These are phyloP conservation scores for Chaetodon auriga DNA, from an alignment of 2,113 vertebrate genomes.

Conservation along the genomic window DNA sequence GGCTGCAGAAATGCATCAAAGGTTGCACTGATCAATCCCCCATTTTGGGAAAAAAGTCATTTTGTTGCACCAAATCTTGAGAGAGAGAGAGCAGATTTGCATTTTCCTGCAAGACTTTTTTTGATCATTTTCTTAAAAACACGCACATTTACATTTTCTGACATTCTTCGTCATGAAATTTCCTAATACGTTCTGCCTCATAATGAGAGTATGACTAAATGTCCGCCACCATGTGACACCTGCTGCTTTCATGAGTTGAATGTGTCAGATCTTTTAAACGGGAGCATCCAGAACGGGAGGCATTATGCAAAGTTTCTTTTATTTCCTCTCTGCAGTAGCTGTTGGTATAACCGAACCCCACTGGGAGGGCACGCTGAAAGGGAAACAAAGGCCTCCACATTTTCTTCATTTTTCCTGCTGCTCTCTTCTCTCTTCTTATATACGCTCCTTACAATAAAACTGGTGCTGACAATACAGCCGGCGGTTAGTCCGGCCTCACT, in stretches of 20 bases:
- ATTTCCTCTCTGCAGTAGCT: conserved; percentile 37
- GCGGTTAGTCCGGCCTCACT: conserved; percentile 14
- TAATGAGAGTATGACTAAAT: conserved; percentile 18
- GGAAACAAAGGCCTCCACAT: conserved; percentile 44
- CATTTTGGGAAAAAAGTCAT: background rate
- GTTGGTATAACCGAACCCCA: conserved; percentile 15
- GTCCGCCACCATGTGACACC: conserved; percentile 8
- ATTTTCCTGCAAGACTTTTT: background rate
- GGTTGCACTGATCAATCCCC: background rate
- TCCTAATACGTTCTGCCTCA: background rate
- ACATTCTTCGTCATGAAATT: background rate
- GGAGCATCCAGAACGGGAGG: conserved; percentile 25
- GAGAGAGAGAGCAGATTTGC: background rate
- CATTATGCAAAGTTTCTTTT: conserved; percentile 19
- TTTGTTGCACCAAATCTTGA: background rate
- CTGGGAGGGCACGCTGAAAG: conserved; percentile 33
- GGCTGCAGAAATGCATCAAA: background rate
- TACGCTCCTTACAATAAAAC: conserved; percentile 28
- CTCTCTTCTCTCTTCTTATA: conserved; percentile 39
- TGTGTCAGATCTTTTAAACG: conserved; percentile 23
- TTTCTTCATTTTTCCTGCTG: background rate
- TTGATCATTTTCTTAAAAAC: background rate
- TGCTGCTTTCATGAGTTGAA: conserved; percentile 28
- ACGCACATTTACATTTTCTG: background rate
- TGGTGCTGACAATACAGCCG: conserved; percentile 28